Evolutionary conservation across 2,113 vertebrate genomes (phyloP).

Genomic region (Pedionomus torquatus): DNA sequence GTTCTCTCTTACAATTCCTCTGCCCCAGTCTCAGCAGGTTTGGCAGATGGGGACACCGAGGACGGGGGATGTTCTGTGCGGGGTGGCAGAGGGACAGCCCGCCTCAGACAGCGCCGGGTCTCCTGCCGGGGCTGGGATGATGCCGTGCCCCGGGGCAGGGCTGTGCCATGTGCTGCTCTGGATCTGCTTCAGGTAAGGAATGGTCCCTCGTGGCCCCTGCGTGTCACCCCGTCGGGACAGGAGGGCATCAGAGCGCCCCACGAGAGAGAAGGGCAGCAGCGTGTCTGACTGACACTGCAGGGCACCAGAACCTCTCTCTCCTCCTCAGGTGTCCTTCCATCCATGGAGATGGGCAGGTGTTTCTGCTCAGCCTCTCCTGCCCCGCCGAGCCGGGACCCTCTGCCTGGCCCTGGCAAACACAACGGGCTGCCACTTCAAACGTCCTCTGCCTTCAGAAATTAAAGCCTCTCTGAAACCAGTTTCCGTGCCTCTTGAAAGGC

Average conservation of each 20-base stretch:
- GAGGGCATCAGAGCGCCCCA: not conserved
- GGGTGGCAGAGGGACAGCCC: not conserved
- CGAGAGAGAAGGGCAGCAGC: too few species aligned
- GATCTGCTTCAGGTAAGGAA: not conserved
- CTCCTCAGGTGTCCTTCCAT: not conserved
- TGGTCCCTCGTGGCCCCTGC: fast-evolving
- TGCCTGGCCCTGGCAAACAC: too few species aligned
- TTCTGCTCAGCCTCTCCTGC: not conserved
- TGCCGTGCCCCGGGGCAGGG: fast-evolving
- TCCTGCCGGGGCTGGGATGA: not conserved
- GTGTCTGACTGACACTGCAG: not conserved
- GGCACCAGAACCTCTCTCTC: not conserved
- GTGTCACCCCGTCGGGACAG: not conserved
- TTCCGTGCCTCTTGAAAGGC: not conserved
- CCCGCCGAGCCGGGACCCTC: too few species aligned
- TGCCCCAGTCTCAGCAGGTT: not conserved
- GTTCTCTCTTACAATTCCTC: not conserved
- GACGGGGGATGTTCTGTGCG: not conserved
- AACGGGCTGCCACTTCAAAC: not conserved
- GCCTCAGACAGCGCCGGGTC: fast-evolving
- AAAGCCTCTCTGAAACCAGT: not conserved
- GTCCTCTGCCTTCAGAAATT: not conserved
- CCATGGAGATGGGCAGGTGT: not conserved
- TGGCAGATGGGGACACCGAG: not conserved
- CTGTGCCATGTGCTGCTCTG: fast-evolving